Base-by-base conservation (phyloP, 2,797 vertebrate species). In the Aselliscus stoliczkanus region DNA sequence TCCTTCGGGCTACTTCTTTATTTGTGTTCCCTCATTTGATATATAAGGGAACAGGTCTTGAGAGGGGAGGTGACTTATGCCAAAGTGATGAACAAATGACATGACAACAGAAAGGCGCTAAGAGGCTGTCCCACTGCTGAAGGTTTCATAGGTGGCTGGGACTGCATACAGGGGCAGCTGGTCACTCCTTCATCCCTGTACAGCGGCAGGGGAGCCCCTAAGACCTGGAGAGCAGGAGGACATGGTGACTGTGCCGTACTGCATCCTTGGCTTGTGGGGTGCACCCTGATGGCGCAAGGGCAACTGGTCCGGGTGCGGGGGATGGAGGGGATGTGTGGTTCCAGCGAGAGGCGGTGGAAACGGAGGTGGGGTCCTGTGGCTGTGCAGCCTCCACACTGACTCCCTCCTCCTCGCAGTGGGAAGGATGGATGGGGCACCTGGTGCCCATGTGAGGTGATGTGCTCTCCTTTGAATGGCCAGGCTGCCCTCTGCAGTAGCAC, bases 121-220 rank as follows among this genome's bases (percentile, higher is more conserved):
- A 15, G 25, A 27, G 21, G 39, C 14, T 31, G 13, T 4, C 0
- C 23, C 5, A 1, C 42, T 21, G 76, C 31, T 9, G 0, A 18
- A 54, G 42, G 1, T 12, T 23, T 39, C 17, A 9, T 1, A 12
- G 77, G 31, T 3, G 11, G 4, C 52, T 64, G 13, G 23, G 7
- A 7, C 52, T 52, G 17, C 25, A 7, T 54, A 62, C 2, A 1
- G 0, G 7, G 64, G n/a, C 60, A 39, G 4, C 58, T 50, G 50
- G 29, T 31, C 34, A 54, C 13, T 6, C 29, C 29, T 5, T 65
- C 69, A 39, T 7, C 52, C 56, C 29, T 25, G 80, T 7, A 21
- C 5, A 2, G 44, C 31, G 42, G 23, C 0, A 1, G 13, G 18
- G 72, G 62, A 12, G 2, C 25, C 54, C 23, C 8, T 3, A 37